Conservation (phyloP, 2,797 vertebrate species). For the Microtus agrestis region DNA sequence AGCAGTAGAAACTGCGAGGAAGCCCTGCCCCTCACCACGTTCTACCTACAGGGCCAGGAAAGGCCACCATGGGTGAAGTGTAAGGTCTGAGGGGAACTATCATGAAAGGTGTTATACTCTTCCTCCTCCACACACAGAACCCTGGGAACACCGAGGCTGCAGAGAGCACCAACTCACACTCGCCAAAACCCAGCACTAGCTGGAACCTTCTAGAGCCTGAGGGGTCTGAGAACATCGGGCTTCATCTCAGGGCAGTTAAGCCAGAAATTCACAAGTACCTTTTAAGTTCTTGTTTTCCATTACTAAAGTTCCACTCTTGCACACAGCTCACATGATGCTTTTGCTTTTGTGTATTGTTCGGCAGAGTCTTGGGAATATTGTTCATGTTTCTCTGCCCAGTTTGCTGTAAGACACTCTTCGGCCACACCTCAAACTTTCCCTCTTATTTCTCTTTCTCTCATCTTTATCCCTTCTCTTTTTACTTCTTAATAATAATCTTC, state of each 20-base stretch:
- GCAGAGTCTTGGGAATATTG: neutral
- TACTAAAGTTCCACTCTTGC: neutral
- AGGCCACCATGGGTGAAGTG: neutral
- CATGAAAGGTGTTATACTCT: neutral
- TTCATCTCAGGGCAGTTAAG: neutral
- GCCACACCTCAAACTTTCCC: too few species aligned
- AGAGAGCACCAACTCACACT: neutral
- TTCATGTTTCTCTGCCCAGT: neutral
- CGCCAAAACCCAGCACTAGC: neutral
- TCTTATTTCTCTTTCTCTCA: neutral
- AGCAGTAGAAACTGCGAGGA: neutral
- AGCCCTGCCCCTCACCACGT: neutral
- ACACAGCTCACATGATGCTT: neutral
- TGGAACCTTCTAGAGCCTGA: neutral
- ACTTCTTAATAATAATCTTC: neutral
- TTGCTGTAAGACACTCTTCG: neutral
- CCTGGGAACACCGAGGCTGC: neutral
- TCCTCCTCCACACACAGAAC: neutral
- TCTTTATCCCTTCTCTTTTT: neutral
- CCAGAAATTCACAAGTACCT: neutral
- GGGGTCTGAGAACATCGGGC: neutral
- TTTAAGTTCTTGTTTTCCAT: neutral
- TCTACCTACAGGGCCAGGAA: neutral
- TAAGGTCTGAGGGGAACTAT: neutral
- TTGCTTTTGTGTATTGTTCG: neutral